phyloP scores from a whole-genome alignment of 2,113 vertebrate species.

The Phodopus roborovskii region DNA sequence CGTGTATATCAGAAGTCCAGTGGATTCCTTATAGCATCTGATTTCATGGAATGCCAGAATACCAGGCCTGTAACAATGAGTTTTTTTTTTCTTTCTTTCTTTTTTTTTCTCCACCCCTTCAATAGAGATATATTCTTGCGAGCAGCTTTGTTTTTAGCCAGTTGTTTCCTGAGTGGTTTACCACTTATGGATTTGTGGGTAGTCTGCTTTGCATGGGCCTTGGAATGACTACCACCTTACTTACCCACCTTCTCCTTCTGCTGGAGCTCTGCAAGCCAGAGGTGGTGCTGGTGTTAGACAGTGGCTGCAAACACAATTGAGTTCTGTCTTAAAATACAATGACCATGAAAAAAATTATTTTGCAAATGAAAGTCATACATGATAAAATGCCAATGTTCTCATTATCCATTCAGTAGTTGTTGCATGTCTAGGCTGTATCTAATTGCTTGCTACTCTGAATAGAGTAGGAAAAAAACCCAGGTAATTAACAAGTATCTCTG shows the following conservation, averaged over 20 bases:
- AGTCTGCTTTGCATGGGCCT: slow-evolving; percentile 88
- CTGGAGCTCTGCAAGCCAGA: no score
- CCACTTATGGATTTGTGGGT: slow-evolving; percentile 87
- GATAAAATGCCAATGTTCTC: not conserved
- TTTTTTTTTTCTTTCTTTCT: slow-evolving; percentile 51
- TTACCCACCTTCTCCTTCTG: slow-evolving; percentile 63
- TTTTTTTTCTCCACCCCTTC: slow-evolving; percentile 80
- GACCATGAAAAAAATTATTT: not conserved
- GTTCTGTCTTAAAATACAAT: not conserved
- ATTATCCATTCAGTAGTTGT: not conserved
- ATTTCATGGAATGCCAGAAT: no score
- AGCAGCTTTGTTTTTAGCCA: slow-evolving; percentile 88
- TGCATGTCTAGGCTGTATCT: not conserved
- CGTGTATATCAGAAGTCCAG: slow-evolving; percentile 92
- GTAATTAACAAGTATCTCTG: no score
- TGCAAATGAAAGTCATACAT: not conserved
- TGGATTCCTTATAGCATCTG: slow-evolving; percentile 91
- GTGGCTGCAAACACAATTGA: no score
- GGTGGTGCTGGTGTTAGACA: no score
- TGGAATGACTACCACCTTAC: slow-evolving; percentile 81
- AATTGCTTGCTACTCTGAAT: not conserved
- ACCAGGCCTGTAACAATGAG: no score
- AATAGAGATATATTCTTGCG: slow-evolving; percentile 87
- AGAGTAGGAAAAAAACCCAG: no score
- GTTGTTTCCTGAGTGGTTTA: slow-evolving; percentile 87